A percentile compares a stretch with the other conserved stretches of the same genome.
These are phyloP conservation scores for Trichomycterus rosablanca DNA, from an alignment of 2,113 vertebrate genomes.

Conservation along the genomic window DNA sequence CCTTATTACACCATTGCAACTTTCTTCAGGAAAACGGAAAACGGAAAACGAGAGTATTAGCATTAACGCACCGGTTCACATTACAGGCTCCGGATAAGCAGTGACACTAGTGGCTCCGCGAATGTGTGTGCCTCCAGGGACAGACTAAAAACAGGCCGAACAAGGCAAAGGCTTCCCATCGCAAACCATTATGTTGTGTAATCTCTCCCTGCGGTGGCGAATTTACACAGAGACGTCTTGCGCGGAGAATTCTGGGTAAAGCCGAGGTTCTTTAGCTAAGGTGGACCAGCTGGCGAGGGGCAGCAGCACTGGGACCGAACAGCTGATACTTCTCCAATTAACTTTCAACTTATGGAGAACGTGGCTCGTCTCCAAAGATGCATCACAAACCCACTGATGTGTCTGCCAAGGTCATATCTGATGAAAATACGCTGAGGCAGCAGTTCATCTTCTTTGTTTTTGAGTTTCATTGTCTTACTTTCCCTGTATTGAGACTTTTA, in stretches of 20 bases:
- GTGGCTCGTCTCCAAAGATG: conserved; percentile 66
- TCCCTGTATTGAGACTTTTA: conserved; percentile 59
- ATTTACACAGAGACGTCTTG: conserved; percentile 55
- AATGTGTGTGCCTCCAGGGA: conserved; percentile 25
- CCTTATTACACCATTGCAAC: conserved; percentile 1
- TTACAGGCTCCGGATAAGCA: conserved; percentile 48
- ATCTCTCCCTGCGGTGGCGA: conserved; percentile 52
- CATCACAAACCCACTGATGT: conserved; percentile 48
- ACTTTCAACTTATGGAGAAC: conserved; percentile 61
- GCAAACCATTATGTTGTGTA: conserved; percentile 44
- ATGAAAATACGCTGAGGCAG: conserved; percentile 71
- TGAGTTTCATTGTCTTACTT: neutral
- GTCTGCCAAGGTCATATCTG: conserved; percentile 69
- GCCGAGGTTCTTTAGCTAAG: conserved; percentile 36
- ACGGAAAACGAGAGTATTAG: neutral
- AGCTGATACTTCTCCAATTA: conserved; percentile 61
- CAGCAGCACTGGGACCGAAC: conserved; percentile 42
- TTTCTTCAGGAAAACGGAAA: neutral
- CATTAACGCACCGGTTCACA: conserved; percentile 14
- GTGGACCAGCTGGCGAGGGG: conserved; percentile 57
- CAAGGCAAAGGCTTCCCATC: conserved; percentile 34
- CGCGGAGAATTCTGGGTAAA: conserved; percentile 21
- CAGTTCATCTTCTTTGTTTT: conserved; percentile 56
- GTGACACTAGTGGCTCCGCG: conserved; percentile 21
- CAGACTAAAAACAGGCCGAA: conserved; percentile 35